A percentile compares a stretch with the other conserved stretches of the same genome.
Evolutionary conservation across 2,797 vertebrate species (phyloP).

Genomic region (Mycteria americana): DNA sequence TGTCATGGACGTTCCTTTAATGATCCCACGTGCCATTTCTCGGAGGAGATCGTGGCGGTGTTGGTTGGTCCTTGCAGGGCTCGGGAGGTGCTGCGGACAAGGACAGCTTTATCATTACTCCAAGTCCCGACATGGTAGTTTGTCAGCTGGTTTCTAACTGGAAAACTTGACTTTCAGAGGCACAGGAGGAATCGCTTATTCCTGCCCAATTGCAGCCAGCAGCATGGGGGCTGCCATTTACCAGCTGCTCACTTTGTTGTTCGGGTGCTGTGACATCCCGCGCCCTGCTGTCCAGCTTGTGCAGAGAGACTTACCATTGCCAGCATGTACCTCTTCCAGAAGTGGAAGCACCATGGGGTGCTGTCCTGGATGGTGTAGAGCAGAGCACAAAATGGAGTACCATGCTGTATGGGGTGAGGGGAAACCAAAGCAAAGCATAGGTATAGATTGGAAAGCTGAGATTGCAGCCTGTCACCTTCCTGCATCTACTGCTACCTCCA

Average conservation of each 20-base stretch:
- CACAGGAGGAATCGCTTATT: neutral
- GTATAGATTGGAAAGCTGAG: neutral
- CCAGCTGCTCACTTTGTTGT: neutral
- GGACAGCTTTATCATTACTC: neutral
- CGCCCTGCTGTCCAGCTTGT: neutral
- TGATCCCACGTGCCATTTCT: neutral
- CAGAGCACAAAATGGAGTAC: neutral
- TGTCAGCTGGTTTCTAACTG: neutral
- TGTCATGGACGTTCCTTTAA: neutral
- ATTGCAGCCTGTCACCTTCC: neutral
- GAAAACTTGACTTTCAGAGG: neutral
- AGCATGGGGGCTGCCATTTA: neutral
- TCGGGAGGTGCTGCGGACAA: neutral
- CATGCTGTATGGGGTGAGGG: neutral
- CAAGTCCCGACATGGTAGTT: accelerated
- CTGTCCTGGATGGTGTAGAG: neutral
- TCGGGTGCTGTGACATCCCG: accelerated
- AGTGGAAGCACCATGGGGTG: neutral
- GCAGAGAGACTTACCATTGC: neutral
- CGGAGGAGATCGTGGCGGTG: neutral
- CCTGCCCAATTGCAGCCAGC: neutral
- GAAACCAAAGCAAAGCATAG: neutral
- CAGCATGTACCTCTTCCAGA: neutral
- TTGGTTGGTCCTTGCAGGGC: neutral
- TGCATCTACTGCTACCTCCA: neutral